These are phyloP conservation scores for Ophion obscuratus DNA, from an alignment of 2,888 invertebrate genomes.

Conservation along the genomic window DNA sequence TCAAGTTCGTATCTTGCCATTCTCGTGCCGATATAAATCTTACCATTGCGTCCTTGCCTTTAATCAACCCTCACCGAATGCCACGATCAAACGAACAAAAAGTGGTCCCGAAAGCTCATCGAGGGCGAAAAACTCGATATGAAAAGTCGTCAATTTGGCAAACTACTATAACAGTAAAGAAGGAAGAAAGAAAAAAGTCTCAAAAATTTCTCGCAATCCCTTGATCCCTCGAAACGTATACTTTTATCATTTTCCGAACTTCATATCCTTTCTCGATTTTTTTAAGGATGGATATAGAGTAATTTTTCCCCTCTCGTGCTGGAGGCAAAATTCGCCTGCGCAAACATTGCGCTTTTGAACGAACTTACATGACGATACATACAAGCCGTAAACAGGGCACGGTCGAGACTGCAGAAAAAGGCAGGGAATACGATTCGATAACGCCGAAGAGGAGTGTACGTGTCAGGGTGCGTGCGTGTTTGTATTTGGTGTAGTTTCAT, in stretches of 20 bases:
- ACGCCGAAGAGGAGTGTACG: not conserved
- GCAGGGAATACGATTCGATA: conserved; percentile 15
- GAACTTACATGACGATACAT: not conserved
- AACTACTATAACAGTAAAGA: not conserved
- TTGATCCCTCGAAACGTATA: conserved; percentile 6
- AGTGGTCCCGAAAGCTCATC: too few relatives aligned
- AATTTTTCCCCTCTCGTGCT: not conserved
- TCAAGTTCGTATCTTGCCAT: not conserved
- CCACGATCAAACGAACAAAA: too few relatives aligned
- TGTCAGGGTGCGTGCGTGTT: too few relatives aligned
- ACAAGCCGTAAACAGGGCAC: not conserved
- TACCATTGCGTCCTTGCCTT: too few relatives aligned
- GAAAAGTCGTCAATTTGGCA: not conserved
- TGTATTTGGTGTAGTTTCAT: not conserved
- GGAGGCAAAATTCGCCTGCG: not conserved
- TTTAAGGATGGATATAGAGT: not conserved
- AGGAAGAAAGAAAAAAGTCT: conserved; percentile 3
- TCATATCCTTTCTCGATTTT: not conserved
- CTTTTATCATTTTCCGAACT: conserved; percentile 13
- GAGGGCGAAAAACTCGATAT: not conserved
- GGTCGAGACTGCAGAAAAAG: conserved; percentile 12
- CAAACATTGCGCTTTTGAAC: not conserved
- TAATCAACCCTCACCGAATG: too few relatives aligned
- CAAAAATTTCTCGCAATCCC: conserved; percentile 14
- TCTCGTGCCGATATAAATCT: too few relatives aligned